Percentiles rank a stretch among this genome's conserved stretches.
phyloP scores from a whole-genome alignment of 2,888 invertebrate genomes.

The Polyploca ridens region DNA sequence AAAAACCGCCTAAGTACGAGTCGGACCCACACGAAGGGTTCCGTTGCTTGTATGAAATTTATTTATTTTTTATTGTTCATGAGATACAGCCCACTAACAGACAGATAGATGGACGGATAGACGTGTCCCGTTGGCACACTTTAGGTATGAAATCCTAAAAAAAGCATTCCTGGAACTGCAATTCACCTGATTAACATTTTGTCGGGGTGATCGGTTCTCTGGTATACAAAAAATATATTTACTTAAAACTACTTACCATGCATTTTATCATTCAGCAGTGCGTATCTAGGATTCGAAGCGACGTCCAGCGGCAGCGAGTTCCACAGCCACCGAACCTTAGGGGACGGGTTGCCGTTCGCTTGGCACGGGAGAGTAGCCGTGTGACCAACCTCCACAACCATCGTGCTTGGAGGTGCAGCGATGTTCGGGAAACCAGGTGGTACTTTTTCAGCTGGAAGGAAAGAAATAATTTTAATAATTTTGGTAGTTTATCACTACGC shows the following conservation, averaged over 20 bases:
- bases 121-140: too few relatives aligned
- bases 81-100: too few relatives aligned
- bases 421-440: slow-evolving; percentile 96
- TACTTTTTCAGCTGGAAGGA: slow-evolving; percentile 88
- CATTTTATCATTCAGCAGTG: slow-evolving; percentile 91
- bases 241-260: slow-evolving; percentile 84
- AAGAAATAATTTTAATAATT: neutral
- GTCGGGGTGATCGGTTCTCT: too few relatives aligned
- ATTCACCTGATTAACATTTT: too few relatives aligned
- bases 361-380: slow-evolving; percentile 95
- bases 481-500: too few relatives aligned
- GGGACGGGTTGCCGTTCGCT: slow-evolving; percentile 93
- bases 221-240: neutral
- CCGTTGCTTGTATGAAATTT: too few relatives aligned
- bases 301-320: slow-evolving; percentile 96
- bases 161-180: too few relatives aligned
- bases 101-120: too few relatives aligned
- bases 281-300: slow-evolving; percentile 92
- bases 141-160: too few relatives aligned
- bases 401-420: slow-evolving; percentile 93
- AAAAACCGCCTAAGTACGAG: too few relatives aligned
- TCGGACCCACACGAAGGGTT: too few relatives aligned
- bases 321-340: slow-evolving; percentile 96
- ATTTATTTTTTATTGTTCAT: too few relatives aligned
- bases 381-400: slow-evolving; percentile 98